phyloP scores from a whole-genome alignment of 2,113 vertebrate genomes.

The Bos javanicus region DNA sequence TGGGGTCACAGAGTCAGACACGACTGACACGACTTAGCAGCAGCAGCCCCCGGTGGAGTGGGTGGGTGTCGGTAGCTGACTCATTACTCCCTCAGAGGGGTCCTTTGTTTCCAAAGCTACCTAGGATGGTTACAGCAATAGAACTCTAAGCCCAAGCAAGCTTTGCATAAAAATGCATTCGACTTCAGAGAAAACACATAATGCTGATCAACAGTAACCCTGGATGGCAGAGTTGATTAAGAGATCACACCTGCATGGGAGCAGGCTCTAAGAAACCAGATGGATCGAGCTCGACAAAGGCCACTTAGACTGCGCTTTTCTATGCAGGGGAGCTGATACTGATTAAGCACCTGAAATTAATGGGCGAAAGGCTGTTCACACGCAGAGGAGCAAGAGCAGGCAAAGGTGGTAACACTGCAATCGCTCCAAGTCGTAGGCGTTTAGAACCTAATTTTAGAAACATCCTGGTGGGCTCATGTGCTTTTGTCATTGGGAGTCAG shows the following conservation, averaged over 20 bases:
- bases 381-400: slow-evolving; percentile 54
- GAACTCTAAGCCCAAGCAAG: slow-evolving; percentile 62
- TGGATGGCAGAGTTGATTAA: slow-evolving; percentile 29
- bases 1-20: too few species aligned
- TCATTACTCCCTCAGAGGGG: slow-evolving; percentile 78
- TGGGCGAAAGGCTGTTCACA: slow-evolving; percentile 39
- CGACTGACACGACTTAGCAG: fast-evolving
- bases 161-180: slow-evolving; percentile 62
- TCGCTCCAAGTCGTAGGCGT: slow-evolving; percentile 13
- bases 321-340: background rate
- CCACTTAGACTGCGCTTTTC: background rate
- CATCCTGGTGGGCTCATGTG: slow-evolving; percentile 40
- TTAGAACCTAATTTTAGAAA: slow-evolving; percentile 77
- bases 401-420: slow-evolving; percentile 53
- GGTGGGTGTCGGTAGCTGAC: slow-evolving; percentile 77
- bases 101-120: slow-evolving; percentile 76
- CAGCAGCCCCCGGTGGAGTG: slow-evolving; percentile 28
- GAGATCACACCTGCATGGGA: background rate
- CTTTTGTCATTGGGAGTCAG: slow-evolving; percentile 69
- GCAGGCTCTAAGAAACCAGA: background rate
- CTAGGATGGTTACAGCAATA: slow-evolving; percentile 70
- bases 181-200: slow-evolving; percentile 16
- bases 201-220: slow-evolving; percentile 62
- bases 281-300: background rate
- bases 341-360: slow-evolving; percentile 66